Evolutionary conservation across 2,113 vertebrate species (phyloP), one percentile per base, ranked within the genome.

Genomic region (Hemibates koningsi): DNA sequence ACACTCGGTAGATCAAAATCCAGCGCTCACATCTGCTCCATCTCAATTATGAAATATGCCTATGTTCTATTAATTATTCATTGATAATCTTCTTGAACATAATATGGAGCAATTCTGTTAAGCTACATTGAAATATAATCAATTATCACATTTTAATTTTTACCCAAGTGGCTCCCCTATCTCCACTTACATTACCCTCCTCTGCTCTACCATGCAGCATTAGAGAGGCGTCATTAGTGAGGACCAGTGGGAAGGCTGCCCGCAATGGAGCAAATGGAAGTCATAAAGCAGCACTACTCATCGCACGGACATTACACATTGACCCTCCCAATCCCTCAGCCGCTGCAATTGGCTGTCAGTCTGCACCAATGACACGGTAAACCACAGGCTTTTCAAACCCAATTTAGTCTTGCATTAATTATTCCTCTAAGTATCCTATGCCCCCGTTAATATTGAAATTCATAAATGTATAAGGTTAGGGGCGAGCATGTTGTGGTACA

Each of bases 401-500:
- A 94, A 95, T 96, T 95, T 95, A 94, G 85, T 34, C 87, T 80
- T 0, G 90, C 93, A 95, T 96, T 95, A 96, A 96, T 96, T 96
- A 96, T 95, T 96, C 91, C 95, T 90, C 86, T 93, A 95, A 96
- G 95, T 94, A 94, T 94, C 96, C 90, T 87, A 83, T 91, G 90
- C 83, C 87, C 81, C 89, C 12, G 84, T 91, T 94, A 90, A 92
- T 95, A 95, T 80, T 89, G 87, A 90, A 90, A 95, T 95, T 93
- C 93, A 94, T 94, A 93, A 93, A 95, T 94, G 91, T 92, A 93
- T 92, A 94, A 91, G 92, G 92, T 95, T 94, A 91, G 88, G 86
- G 90, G 80, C 59, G 81, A 90, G 71, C 89, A 83, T 91, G 91
- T 92, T 95, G 91, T 93, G 91, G 90, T 90, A 89, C 89, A 89